phyloP scores from a whole-genome alignment of 2,797 vertebrate species.

The Carcharodon carcharias region DNA sequence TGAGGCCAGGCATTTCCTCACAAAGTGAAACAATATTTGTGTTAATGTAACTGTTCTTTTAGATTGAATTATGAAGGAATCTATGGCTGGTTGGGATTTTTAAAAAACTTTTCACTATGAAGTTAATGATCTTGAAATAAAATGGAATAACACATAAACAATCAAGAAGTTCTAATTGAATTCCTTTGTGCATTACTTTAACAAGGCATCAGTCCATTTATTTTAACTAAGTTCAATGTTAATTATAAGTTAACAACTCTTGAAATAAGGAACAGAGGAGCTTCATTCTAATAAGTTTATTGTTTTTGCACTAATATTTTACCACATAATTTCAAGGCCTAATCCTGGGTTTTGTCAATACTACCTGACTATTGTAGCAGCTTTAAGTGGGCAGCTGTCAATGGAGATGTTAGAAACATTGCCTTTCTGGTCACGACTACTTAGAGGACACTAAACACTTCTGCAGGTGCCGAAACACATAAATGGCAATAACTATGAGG shows the following conservation, averaged over 20 bases:
- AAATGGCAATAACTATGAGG: not conserved
- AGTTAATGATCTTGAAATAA: not conserved
- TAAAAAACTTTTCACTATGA: no score
- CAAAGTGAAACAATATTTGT: not conserved
- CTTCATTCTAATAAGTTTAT: no score
- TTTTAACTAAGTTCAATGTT: not conserved
- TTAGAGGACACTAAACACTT: not conserved
- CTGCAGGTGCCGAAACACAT: not conserved
- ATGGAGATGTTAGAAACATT: not conserved
- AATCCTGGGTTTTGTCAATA: not conserved
- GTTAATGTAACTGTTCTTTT: not conserved
- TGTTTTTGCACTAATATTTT: not conserved
- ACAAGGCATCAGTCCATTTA: not conserved
- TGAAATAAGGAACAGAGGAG: not conserved
- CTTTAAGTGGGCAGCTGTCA: not conserved
- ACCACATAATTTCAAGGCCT: not conserved
- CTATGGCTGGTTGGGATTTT: not conserved
- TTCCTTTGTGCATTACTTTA: not conserved
- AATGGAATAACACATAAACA: not conserved
- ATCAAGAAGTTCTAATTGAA: not conserved
- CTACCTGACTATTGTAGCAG: not conserved
- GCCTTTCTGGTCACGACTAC: not conserved
- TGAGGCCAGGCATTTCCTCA: conserved; percentile 18
- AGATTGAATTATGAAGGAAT: not conserved
- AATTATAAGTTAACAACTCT: not conserved